Percentiles rank a stretch among this genome's conserved stretches.
These are phyloP conservation scores for Lacanobia wlatinum DNA, from an alignment of 2,888 invertebrate genomes.

Conservation along the genomic window DNA sequence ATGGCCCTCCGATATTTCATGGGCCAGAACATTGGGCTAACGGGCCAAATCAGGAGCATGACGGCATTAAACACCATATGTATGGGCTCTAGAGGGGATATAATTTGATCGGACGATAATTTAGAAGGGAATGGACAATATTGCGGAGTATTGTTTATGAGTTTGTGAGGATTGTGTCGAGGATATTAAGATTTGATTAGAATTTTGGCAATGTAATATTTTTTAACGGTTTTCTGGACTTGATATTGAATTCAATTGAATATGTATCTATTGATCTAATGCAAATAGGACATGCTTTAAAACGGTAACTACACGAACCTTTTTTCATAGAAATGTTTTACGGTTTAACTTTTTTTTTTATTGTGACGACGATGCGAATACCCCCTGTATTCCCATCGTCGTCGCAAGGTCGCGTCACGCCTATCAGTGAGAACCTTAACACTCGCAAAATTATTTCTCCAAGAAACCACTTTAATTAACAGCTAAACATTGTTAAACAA, in stretches of 20 bases:
- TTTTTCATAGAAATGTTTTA: no score
- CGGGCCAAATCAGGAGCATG: conserved; percentile 59
- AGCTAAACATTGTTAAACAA: not conserved
- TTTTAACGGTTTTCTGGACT: not conserved
- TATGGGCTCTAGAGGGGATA: conserved; percentile 49
- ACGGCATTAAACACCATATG: conserved; percentile 67
- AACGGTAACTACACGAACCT: no score
- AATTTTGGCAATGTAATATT: not conserved
- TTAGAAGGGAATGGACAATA: conserved; percentile 48
- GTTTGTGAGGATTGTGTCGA: conserved; percentile 17
- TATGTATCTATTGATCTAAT: no score
- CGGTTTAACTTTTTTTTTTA: no score
- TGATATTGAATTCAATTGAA: no score
- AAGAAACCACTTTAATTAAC: conserved; percentile 1
- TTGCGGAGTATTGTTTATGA: conserved; percentile 41
- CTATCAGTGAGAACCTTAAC: no score
- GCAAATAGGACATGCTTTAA: no score
- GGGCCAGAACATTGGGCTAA: conserved; percentile 68
- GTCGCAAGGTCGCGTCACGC: no score
- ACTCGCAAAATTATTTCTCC: not conserved
- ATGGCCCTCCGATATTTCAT: conserved; percentile 74
- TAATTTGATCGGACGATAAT: conserved; percentile 60
- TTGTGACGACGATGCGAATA: no score
- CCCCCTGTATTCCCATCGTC: no score
- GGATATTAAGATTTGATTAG: conserved; percentile 7